phyloP scores from a whole-genome alignment of 1,140 invertebrate species.

The Pogonomyrmex californicus region DNA sequence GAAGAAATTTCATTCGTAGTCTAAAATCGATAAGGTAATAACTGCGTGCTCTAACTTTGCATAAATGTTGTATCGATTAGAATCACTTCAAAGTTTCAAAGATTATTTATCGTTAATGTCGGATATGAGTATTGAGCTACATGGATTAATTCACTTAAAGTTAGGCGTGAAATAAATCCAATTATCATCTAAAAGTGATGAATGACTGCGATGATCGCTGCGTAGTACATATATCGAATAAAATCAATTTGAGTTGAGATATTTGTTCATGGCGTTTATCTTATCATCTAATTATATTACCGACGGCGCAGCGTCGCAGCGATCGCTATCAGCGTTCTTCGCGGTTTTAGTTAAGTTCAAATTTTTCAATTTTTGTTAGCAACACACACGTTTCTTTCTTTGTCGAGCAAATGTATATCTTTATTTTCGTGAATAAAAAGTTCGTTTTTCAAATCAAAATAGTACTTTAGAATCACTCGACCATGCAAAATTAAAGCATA shows the following conservation, averaged over 20 bases:
- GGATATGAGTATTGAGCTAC: neutral
- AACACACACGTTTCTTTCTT: no score
- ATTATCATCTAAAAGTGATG: constrained; percentile 18
- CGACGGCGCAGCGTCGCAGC: no score
- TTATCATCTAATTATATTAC: no score
- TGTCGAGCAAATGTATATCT: no score
- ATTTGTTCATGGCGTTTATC: no score
- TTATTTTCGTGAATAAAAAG: no score
- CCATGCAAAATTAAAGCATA: neutral
- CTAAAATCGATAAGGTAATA: neutral
- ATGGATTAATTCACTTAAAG: constrained; percentile 17
- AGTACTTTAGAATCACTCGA: neutral
- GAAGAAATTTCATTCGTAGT: neutral
- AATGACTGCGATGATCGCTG: neutral
- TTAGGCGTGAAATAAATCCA: constrained; percentile 23
- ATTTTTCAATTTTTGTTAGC: no score
- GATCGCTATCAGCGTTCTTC: no score
- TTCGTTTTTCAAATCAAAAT: no score
- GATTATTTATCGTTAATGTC: constrained; percentile 2
- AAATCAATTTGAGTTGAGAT: neutral
- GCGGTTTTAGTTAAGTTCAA: no score
- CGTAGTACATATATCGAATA: no score
- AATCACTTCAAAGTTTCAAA: neutral
- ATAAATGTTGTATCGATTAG: neutral
- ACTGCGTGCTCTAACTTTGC: neutral